phyloP scores from a whole-genome alignment of 2,113 vertebrate genomes.

The Panthera leo region DNA sequence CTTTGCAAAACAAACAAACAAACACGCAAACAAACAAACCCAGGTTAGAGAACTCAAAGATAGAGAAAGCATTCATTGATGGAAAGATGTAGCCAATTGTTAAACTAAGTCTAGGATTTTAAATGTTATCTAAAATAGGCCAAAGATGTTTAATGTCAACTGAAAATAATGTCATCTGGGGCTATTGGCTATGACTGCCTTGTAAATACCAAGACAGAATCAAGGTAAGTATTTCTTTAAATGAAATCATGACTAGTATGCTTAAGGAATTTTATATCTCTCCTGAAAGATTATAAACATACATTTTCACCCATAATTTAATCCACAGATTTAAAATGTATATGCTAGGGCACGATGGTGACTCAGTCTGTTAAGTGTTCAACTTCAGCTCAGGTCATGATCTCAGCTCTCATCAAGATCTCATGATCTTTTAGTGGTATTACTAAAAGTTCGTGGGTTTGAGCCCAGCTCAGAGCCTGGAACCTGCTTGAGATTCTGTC shows the following conservation, averaged over 20 bases:
- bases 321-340: not conserved
- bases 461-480: too few species aligned
- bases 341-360: not conserved
- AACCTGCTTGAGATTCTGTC: too few species aligned
- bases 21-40: not conserved
- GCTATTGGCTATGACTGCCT: conserved; percentile 14
- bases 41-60: not conserved
- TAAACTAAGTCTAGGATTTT: conserved; percentile 22
- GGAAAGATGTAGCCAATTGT: not conserved
- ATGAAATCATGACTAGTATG: conserved; percentile 16
- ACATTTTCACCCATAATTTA: not conserved
- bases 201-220: conserved; percentile 42
- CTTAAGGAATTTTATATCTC: not conserved
- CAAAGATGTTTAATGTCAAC: conserved; percentile 56
- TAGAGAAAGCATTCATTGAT: not conserved
- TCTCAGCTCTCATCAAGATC: too few species aligned
- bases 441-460: too few species aligned
- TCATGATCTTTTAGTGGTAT: too few species aligned
- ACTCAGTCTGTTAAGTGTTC: too few species aligned
- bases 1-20: not conserved
- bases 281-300: not conserved
- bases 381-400: too few species aligned
- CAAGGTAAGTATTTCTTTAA: not conserved
- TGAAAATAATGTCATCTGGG: conserved; percentile 52
- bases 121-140: conserved; percentile 45